Percentiles rank a stretch among this genome's conserved stretches.
Evolutionary conservation across 2,888 invertebrate genomes (phyloP).

Genomic region (Cheilosia pagana): DNA sequence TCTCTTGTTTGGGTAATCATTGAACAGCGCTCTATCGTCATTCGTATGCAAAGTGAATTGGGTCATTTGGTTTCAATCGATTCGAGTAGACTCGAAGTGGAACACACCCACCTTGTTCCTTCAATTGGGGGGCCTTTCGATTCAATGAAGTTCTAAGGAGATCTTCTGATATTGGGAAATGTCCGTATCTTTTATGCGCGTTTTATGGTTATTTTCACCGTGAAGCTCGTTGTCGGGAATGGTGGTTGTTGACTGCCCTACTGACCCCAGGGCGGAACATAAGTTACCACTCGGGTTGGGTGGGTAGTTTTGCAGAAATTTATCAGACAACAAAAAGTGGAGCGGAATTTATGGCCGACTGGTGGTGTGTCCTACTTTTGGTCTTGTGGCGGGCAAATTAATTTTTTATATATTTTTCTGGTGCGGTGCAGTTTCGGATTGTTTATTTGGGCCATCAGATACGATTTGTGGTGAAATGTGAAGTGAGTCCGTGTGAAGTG

Average conservation of each 20-base stretch:
- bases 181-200: conserved; percentile 45
- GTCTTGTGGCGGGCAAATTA: conserved; percentile 31
- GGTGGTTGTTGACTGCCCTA: conserved; percentile 11
- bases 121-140: conserved; percentile 2
- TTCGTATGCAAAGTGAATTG: conserved; percentile 69
- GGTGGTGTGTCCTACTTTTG: conserved; percentile 24
- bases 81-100: conserved; percentile 12
- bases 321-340: conserved; percentile 38
- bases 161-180: conserved; percentile 16
- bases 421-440: background rate
- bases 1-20: conserved; percentile 67
- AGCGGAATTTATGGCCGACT: conserved; percentile 29
- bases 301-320: conserved; percentile 38
- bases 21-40: conserved; percentile 56
- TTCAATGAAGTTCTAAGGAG: conserved; percentile 12
- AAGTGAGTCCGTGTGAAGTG: background rate
- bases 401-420: conserved; percentile 28
- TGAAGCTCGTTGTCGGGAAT: conserved; percentile 15
- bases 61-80: conserved; percentile 60
- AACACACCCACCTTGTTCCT: conserved; percentile 42
- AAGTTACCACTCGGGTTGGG: conserved; percentile 9
- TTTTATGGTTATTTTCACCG: conserved; percentile 56
- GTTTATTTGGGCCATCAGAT: conserved; percentile 48
- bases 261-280: conserved; percentile 39
- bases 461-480: conserved; percentile 15